Percentiles rank a stretch among this genome's conserved stretches.
Conservation (phyloP, 2,888 invertebrate species). For the Erynnis tages region DNA sequence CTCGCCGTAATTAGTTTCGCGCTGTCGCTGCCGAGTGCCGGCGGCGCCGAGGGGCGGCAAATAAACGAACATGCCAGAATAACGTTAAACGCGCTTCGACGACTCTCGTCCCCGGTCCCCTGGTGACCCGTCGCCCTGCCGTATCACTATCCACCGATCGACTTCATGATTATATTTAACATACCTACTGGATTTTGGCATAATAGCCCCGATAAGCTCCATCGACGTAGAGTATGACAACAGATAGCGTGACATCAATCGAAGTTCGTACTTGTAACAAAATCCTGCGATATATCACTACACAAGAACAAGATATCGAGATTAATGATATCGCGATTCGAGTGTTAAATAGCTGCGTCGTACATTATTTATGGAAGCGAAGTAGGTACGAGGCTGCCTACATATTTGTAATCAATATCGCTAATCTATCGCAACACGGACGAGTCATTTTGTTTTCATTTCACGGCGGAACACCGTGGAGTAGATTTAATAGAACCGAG, state of each 20-base stretch:
- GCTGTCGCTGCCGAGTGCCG: conserved; percentile 48
- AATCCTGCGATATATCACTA: conserved; percentile 36
- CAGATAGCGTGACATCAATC: conserved; percentile 33
- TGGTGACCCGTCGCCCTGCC: not conserved
- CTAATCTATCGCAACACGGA: conserved; percentile 25
- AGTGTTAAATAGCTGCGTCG: conserved; percentile 23
- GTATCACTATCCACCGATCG: conserved; percentile 7
- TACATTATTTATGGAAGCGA: conserved; percentile 19
- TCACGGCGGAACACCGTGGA: conserved; percentile 47
- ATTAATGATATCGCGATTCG: conserved; percentile 45
- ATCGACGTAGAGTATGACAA: conserved; percentile 24
- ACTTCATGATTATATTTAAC: conserved; percentile 4
- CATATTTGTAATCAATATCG: conserved; percentile 23
- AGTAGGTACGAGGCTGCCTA: conserved; percentile 3
- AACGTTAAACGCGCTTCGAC: conserved; percentile 48
- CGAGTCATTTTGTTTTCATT: conserved; percentile 22
- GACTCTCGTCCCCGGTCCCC: conserved; percentile 1
- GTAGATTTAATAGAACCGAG: conserved; percentile 69
- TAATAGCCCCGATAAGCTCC: conserved; percentile 25
- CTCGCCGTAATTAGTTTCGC: conserved; percentile 74
- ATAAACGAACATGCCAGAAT: conserved; percentile 51
- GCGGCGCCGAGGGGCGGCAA: conserved; percentile 50
- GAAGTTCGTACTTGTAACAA: conserved; percentile 33
- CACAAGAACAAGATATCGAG: conserved; percentile 42
- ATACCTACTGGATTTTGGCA: conserved; percentile 19